These are phyloP conservation scores for Drosophila takahashii DNA, from an alignment of 1,140 invertebrate species.

Conservation along the genomic window DNA sequence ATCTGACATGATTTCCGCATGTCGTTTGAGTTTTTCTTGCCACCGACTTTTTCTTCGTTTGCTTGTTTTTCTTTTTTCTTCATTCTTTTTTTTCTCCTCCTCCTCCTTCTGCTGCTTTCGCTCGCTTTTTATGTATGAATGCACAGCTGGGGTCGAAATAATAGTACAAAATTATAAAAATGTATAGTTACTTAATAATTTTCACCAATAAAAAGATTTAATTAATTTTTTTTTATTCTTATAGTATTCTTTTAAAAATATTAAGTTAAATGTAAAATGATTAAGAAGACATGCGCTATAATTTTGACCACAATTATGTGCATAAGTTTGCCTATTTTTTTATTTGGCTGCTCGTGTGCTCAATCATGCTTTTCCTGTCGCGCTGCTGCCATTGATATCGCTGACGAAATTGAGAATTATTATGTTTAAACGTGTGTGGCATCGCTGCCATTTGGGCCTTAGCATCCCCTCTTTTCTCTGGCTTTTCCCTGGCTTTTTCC, in stretches of 20 bases:
- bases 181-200: too few relatives aligned
- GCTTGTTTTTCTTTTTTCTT: conserved; percentile 49
- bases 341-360: conserved; percentile 67
- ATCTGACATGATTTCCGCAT: conserved; percentile 82
- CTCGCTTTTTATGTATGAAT: conserved; percentile 22
- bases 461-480: conserved; percentile 21
- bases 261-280: too few relatives aligned
- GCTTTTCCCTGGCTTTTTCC: conserved; percentile 1
- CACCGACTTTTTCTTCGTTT: conserved; percentile 56
- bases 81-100: conserved; percentile 22
- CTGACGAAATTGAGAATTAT: conserved; percentile 83
- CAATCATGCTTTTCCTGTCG: conserved; percentile 76
- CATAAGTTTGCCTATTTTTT: conserved; percentile 37
- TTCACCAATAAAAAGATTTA: too few relatives aligned
- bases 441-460: conserved; percentile 55
- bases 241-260: too few relatives aligned
- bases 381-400: conserved; percentile 71
- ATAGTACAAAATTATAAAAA: background rate
- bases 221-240: too few relatives aligned
- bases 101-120: conserved; percentile 2
- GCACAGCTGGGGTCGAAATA: conserved; percentile 16
- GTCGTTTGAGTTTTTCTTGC: conserved; percentile 73
- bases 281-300: background rate
- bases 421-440: conserved; percentile 80
- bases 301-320: conserved; percentile 1